A percentile compares a stretch with the other conserved stretches of the same genome.
phyloP scores from a whole-genome alignment of 2,797 vertebrate species.

The Apogon talboti region DNA sequence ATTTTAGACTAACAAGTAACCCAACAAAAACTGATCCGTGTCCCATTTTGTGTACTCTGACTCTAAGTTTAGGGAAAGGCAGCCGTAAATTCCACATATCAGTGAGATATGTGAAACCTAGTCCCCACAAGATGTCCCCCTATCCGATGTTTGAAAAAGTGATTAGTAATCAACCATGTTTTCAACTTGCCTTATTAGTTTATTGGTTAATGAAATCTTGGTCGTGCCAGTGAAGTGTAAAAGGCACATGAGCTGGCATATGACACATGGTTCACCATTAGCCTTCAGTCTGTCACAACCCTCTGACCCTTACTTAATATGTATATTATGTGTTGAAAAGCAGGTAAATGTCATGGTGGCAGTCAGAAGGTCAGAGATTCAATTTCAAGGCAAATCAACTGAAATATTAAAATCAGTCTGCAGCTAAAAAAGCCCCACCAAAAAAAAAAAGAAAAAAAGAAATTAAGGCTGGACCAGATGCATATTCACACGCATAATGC shows the following conservation, averaged over 20 bases:
- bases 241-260: constrained; percentile 66
- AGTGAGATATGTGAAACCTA: background rate
- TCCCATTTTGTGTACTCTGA: no score
- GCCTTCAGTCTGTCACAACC: constrained; percentile 54
- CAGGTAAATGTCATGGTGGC: constrained; percentile 66
- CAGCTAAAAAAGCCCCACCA: background rate
- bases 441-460: background rate
- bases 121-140: background rate
- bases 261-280: constrained; percentile 72
- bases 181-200: constrained; percentile 43
- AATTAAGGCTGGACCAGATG: background rate
- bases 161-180: background rate
- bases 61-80: no score
- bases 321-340: constrained; percentile 60
- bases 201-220: constrained; percentile 46
- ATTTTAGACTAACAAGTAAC: no score
- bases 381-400: constrained; percentile 32
- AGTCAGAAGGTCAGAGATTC: constrained; percentile 60
- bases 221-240: constrained; percentile 55
- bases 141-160: background rate
- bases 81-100: background rate
- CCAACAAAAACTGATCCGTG: no score
- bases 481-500: background rate
- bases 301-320: constrained; percentile 68
- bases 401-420: constrained; percentile 15